Base-by-base conservation (phyloP, 1,140 invertebrate genomes). In the Zaprionus africanus region DNA sequence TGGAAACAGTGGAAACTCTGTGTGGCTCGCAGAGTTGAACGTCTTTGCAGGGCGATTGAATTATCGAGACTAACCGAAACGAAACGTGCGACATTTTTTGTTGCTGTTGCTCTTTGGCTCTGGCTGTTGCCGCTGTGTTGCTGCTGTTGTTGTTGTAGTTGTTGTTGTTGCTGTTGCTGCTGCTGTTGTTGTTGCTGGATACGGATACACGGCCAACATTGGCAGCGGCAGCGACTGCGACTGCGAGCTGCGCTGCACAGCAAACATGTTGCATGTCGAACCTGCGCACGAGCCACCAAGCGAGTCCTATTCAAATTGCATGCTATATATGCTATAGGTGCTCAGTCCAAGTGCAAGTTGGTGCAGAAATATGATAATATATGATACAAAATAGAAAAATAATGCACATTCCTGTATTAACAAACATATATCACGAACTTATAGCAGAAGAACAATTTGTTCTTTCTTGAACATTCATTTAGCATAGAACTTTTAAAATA, bases 81-180 rank as follows among this genome's bases (percentile, higher is more conserved):
- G 81, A 88, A 88, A 90, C 85, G 85, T 88, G 84, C 84, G 85
- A 88, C 84, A 88, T 88, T 84, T 87, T 86, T 87, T 80, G 81
- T 79, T 80, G 80, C 78, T 87, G 79, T 82, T 82, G 83, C 78
- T 82, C 46, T 51, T 51, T 51, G 46, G 60, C 79, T 82, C 74
- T 78, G 34, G 56, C 17, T 46, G 26, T 51, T 24, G 17, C 19
- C 54, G 43, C 17, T 43, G 31, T 19, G 57, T 22, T 61, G 46
- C 19, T 61, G 56, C 1, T 49, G 59, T 15, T 66, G 38, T 54
- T 71, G 66, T 64, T 54, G 51, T 17, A 54, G 61, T 5, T 41
- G 17, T 12, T 41, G 63, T 22, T 64, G 58, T 17, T 69, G 66
- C 12, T 46, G 57, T 22, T 61, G 46, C 19, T 61, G 56, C 3